phyloP scores from a whole-genome alignment of 2,888 invertebrate species.

The Punctoribates punctum region DNA sequence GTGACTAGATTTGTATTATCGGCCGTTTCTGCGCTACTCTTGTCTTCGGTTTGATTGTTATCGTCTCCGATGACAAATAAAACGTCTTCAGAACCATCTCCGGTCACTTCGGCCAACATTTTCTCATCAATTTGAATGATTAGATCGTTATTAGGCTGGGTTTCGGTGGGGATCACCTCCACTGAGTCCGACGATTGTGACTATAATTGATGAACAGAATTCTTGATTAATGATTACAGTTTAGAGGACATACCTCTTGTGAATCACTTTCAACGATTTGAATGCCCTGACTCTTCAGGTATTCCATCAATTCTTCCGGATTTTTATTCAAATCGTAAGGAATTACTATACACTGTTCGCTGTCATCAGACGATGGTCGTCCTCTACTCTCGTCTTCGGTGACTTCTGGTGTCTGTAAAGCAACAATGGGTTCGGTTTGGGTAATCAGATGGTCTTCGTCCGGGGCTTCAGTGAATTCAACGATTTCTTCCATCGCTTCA shows the following conservation, averaged over 20 bases:
- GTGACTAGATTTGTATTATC: background rate
- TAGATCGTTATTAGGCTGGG: background rate
- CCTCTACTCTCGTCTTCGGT: background rate
- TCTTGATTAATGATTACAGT: background rate
- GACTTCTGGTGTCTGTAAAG: background rate
- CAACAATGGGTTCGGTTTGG: background rate
- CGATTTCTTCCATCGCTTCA: conserved; percentile 14
- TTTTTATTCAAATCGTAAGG: background rate
- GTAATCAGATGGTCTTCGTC: background rate
- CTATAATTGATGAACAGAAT: background rate
- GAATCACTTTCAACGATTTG: background rate
- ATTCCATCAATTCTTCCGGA: background rate
- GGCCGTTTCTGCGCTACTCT: background rate
- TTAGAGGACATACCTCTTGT: background rate
- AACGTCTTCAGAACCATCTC: background rate
- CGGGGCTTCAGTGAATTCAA: background rate
- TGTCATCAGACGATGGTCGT: background rate
- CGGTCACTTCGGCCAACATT: background rate
- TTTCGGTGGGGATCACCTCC: background rate
- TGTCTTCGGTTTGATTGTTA: background rate
- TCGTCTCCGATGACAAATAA: background rate
- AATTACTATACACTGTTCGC: background rate
- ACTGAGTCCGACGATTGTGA: background rate
- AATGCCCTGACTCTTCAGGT: background rate
- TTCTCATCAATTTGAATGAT: background rate